Conservation (phyloP, 1,140 invertebrate species). For the Danaus melanippus region DNA sequence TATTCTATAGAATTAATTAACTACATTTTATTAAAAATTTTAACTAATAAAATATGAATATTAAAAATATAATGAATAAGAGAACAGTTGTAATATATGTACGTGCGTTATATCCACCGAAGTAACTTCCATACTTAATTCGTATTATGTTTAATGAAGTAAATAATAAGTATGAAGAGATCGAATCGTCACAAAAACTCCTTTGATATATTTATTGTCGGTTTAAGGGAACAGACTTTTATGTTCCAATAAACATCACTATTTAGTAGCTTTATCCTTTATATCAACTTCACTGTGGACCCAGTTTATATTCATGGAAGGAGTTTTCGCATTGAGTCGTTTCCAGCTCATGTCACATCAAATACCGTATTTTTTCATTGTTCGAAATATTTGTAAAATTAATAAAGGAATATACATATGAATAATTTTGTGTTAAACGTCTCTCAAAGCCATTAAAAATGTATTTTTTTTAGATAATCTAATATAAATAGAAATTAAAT, state of each 20-base stretch:
- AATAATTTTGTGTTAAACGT: too few relatives aligned
- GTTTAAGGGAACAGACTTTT: constrained; percentile 48
- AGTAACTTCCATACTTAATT: too few relatives aligned
- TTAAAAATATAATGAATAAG: constrained; percentile 7
- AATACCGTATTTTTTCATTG: too few relatives aligned
- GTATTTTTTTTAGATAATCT: too few relatives aligned
- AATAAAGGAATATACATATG: too few relatives aligned
- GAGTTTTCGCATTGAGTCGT: constrained; percentile 4
- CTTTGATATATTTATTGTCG: constrained; percentile 60
- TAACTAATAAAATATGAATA: constrained; percentile 6
- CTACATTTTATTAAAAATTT: neutral
- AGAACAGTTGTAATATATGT: too few relatives aligned
- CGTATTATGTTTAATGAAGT: too few relatives aligned
- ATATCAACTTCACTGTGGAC: constrained; percentile 28
- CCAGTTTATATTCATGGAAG: constrained; percentile 22
- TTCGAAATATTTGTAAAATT: too few relatives aligned
- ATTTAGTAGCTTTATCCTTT: constrained; percentile 51
- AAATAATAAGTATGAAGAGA: constrained; percentile 21
- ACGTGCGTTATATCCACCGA: too few relatives aligned
- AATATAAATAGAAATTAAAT: too few relatives aligned
- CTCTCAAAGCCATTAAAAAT: too few relatives aligned
- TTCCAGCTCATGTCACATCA: too few relatives aligned
- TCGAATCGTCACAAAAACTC: constrained; percentile 34
- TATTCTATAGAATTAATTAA: constrained; percentile 1
- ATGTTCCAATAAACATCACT: constrained; percentile 58